phyloP scores from a whole-genome alignment of 2,888 invertebrate genomes.

The Cryptocephalus moraei region DNA sequence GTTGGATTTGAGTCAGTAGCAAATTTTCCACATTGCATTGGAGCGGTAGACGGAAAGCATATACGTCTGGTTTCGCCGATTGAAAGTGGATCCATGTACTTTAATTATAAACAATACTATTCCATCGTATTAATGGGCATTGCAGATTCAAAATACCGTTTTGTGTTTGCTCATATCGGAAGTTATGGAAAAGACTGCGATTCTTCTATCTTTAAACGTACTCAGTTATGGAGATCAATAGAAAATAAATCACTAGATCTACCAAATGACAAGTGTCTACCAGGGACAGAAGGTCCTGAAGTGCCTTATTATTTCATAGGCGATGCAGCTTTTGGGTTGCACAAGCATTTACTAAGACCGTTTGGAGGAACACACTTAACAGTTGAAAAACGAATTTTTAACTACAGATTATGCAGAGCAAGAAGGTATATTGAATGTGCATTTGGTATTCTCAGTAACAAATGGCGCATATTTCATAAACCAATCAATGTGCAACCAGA shows the following conservation, averaged over 20 bases:
- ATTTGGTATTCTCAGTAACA: too few relatives aligned
- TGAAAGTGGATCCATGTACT: slow-evolving; percentile 3
- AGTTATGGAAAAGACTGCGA: slow-evolving; percentile 6
- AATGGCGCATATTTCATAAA: too few relatives aligned
- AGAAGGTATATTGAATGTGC: too few relatives aligned
- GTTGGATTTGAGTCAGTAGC: too few relatives aligned
- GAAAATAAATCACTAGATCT: background rate
- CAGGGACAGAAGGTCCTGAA: slow-evolving; percentile 1
- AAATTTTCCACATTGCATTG: slow-evolving; percentile 3
- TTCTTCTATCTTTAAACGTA: slow-evolving; percentile 2
- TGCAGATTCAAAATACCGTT: slow-evolving; percentile 4
- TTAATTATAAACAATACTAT: slow-evolving; percentile 4
- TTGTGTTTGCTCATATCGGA: slow-evolving; percentile 3
- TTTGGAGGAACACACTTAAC: too few relatives aligned
- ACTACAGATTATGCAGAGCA: too few relatives aligned
- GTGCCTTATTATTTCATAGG: slow-evolving; percentile 4
- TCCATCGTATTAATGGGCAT: slow-evolving; percentile 5
- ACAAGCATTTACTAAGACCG: too few relatives aligned
- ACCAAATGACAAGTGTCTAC: slow-evolving; percentile 2
- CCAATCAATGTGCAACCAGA: too few relatives aligned
- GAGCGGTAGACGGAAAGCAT: slow-evolving; percentile 5
- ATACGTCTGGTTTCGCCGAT: slow-evolving; percentile 3
- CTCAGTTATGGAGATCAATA: slow-evolving; percentile 2
- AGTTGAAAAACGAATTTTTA: too few relatives aligned
- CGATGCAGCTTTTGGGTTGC: too few relatives aligned